These are phyloP conservation scores for Tragelaphus oryx DNA, from an alignment of 2,797 vertebrate genomes.

Conservation along the genomic window DNA sequence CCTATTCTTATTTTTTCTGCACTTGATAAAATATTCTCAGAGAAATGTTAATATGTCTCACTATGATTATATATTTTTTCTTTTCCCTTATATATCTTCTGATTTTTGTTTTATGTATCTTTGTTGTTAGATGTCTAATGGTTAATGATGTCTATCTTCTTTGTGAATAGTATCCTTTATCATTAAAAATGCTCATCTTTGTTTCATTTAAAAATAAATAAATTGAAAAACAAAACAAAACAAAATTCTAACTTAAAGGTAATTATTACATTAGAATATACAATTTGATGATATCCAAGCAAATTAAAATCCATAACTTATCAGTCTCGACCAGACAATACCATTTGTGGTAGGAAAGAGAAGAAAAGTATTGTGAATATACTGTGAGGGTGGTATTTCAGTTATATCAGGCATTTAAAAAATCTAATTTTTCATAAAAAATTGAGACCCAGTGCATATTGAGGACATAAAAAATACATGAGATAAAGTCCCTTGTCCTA, in stretches of 20 bases:
- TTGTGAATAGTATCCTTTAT: background rate
- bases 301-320: background rate
- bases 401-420: background rate
- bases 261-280: background rate
- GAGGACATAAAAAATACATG: background rate
- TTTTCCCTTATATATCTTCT: background rate
- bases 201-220: background rate
- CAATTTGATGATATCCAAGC: background rate
- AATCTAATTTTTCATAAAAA: background rate
- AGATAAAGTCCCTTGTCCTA: background rate
- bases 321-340: background rate
- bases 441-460: background rate
- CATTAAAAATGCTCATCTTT: background rate
- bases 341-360: background rate
- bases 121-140: background rate
- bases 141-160: background rate
- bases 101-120: background rate
- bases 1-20: background rate
- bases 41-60: background rate
- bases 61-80: background rate
- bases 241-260: slow-evolving; percentile 16
- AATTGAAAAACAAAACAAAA: background rate
- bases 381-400: background rate
- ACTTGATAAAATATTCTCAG: background rate
- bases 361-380: background rate